phyloP scores from a whole-genome alignment of 2,113 vertebrate genomes.

The Actinemys pallida region DNA sequence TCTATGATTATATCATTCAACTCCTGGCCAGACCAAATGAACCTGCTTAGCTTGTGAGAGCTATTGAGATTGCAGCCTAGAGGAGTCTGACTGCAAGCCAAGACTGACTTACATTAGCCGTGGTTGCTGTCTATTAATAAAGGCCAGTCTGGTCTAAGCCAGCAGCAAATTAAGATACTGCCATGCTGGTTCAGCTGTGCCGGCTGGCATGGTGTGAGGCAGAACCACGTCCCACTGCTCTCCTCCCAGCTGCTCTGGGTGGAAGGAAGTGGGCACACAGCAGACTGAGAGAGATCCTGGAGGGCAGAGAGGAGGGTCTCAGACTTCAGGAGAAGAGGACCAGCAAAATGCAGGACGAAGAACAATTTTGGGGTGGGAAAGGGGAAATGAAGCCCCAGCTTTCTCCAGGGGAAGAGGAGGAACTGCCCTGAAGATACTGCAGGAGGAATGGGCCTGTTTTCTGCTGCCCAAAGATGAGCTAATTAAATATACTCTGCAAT shows the following conservation, averaged over 20 bases:
- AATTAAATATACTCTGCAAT: no score
- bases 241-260: no score
- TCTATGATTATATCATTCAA: background rate
- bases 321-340: background rate
- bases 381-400: background rate
- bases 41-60: background rate
- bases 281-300: no score
- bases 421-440: background rate
- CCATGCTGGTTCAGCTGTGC: background rate
- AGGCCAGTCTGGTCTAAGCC: background rate
- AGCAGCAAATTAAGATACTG: background rate
- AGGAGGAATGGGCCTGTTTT: background rate
- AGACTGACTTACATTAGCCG: background rate
- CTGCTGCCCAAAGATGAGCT: no score
- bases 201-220: background rate
- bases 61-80: background rate
- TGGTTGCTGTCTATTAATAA: background rate
- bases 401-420: background rate
- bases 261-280: no score
- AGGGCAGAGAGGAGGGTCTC: background rate
- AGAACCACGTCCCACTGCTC: background rate
- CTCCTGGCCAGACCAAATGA: background rate
- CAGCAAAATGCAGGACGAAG: background rate
- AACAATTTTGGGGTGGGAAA: background rate
- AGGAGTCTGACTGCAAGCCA: background rate